Evolutionary conservation across 2,113 vertebrate species (phyloP).

Genomic region (Tursiops truncatus): DNA sequence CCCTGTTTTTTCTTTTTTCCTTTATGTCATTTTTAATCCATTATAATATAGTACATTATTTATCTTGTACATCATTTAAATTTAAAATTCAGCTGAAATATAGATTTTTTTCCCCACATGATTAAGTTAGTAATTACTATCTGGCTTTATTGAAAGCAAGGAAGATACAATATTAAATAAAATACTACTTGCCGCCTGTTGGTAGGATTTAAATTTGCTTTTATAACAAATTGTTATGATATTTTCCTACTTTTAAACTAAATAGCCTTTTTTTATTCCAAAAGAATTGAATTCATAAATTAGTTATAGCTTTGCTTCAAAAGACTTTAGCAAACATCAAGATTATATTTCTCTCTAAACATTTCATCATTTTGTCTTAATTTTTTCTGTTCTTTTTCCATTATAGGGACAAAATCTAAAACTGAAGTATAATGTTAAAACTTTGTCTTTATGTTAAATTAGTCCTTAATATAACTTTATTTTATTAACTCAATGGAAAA

Average conservation of each 20-base stretch:
- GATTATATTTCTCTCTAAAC: not conserved
- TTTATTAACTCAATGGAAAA: not conserved
- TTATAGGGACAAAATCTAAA: not conserved
- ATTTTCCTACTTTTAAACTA: not conserved
- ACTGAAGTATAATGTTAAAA: not conserved
- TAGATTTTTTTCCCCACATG: not conserved
- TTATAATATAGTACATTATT: not conserved
- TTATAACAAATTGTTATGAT: not conserved
- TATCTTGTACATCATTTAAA: not conserved
- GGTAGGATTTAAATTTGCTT: constrained; percentile 3
- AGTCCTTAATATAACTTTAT: not conserved
- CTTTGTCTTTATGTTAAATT: not conserved
- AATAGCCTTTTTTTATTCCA: not conserved
- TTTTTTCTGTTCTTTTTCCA: not conserved
- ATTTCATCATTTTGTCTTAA: not conserved
- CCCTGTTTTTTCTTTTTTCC: not conserved
- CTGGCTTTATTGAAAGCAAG: not conserved
- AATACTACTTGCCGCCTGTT: not conserved
- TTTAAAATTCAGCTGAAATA: not conserved
- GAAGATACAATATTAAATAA: not conserved
- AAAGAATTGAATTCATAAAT: not conserved
- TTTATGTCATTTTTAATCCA: not conserved
- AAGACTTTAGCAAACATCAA: not conserved
- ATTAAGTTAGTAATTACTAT: not conserved
- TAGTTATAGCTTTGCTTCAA: not conserved